Conservation (phyloP, 2,113 vertebrate genomes). For the Crotalus viridis region DNA sequence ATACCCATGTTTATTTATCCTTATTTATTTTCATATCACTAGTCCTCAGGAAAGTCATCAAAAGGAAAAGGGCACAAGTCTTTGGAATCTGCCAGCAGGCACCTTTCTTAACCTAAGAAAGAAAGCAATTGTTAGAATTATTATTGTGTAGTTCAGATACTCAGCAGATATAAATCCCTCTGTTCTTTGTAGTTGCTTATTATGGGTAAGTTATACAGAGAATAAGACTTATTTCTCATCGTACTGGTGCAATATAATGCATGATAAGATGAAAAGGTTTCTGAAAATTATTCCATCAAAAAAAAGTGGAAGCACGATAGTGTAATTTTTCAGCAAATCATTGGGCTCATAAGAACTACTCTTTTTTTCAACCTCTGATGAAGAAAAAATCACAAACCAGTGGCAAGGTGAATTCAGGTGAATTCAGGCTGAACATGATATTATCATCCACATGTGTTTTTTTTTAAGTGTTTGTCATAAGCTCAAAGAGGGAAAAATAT, state of each 20-base stretch:
- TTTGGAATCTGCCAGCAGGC: not conserved
- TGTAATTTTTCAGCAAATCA: not conserved
- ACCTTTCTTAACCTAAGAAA: constrained; percentile 3
- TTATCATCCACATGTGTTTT: not conserved
- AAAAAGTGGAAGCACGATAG: too few relatives aligned
- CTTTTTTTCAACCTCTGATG: not conserved
- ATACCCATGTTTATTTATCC: constrained; percentile 36
- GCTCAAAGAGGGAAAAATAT: not conserved
- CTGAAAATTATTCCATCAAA: not conserved
- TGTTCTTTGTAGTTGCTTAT: not conserved
- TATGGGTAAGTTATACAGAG: not conserved
- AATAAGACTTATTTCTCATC: not conserved
- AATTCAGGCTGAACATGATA: not conserved
- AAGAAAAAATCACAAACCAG: not conserved
- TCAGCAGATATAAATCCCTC: not conserved
- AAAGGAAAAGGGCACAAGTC: not conserved
- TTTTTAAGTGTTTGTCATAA: not conserved
- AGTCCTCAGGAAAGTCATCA: constrained; percentile 23
- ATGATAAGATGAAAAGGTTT: not conserved
- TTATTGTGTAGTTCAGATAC: not conserved
- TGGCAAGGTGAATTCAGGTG: not conserved
- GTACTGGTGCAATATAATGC: not conserved
- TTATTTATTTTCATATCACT: constrained; percentile 52
- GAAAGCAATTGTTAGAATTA: not conserved
- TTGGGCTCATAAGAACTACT: not conserved